These are phyloP conservation scores for Diabrotica balteata DNA, from an alignment of 2,888 invertebrate species.

Conservation along the genomic window DNA sequence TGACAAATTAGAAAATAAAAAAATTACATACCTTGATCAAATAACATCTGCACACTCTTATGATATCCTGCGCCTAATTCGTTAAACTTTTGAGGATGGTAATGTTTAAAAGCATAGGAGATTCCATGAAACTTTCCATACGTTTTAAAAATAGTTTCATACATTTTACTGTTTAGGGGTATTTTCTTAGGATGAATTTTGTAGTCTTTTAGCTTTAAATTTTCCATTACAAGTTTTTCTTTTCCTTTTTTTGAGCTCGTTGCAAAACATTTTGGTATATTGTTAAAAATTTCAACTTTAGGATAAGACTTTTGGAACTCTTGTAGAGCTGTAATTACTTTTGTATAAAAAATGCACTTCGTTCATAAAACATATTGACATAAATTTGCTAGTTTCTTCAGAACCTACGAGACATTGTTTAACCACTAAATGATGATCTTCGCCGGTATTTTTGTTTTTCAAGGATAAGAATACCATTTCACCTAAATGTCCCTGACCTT, in stretches of 20 bases:
- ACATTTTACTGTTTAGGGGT: constrained; percentile 1
- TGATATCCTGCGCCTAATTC: too few species aligned
- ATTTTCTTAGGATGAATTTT: constrained; percentile 15
- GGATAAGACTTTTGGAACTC: constrained; percentile 7
- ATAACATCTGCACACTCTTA: too few species aligned
- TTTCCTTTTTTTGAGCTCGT: not conserved
- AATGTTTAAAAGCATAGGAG: constrained; percentile 37
- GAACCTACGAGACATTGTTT: constrained; percentile 6
- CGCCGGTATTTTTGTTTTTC: constrained; percentile 10
- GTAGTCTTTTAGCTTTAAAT: constrained; percentile 8
- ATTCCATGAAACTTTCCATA: constrained; percentile 38
- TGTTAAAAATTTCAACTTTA: constrained; percentile 3
- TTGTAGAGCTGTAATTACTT: constrained; percentile 10
- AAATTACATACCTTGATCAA: too few species aligned
- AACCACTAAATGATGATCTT: constrained; percentile 8
- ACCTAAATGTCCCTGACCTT: constrained; percentile 10
- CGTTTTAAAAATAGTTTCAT: constrained; percentile 9
- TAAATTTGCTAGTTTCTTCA: constrained; percentile 11
- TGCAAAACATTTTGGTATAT: constrained; percentile 8
- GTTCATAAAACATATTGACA: constrained; percentile 17
- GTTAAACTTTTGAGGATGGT: too few species aligned
- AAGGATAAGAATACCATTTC: constrained; percentile 12
- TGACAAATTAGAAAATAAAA: too few species aligned
- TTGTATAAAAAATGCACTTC: constrained; percentile 23
- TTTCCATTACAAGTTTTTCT: constrained; percentile 13